These are phyloP conservation scores for Tragulus kanchil DNA, from an alignment of 2,113 vertebrate genomes.

Conservation along the genomic window DNA sequence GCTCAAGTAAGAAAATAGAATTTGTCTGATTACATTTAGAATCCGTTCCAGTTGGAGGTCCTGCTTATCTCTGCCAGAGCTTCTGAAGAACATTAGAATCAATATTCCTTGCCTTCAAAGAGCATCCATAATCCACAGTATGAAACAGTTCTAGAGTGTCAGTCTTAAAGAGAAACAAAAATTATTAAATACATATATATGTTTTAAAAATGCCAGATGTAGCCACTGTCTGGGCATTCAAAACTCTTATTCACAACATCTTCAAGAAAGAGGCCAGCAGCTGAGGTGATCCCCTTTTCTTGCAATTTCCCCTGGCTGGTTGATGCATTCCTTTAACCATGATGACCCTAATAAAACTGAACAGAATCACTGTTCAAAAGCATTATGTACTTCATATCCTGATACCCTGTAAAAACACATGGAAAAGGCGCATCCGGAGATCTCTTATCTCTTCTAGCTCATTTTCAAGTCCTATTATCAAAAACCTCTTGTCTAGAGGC, in stretches of 20 bases:
- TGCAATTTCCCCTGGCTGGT: neutral
- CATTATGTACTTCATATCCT: neutral
- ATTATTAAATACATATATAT: constrained; percentile 70
- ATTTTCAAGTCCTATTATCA: neutral
- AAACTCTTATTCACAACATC: constrained; percentile 69
- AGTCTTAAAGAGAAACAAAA: constrained; percentile 78
- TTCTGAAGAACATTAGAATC: constrained; percentile 75
- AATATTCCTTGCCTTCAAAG: constrained; percentile 79
- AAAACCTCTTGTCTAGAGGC: neutral
- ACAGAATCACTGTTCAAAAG: neutral
- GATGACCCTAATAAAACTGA: neutral
- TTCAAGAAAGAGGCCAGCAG: constrained; percentile 70
- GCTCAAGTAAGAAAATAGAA: constrained; percentile 85
- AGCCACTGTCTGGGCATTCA: constrained; percentile 68
- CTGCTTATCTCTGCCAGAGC: constrained; percentile 60
- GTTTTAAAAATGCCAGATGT: constrained; percentile 77
- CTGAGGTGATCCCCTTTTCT: neutral
- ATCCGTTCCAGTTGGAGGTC: constrained; percentile 6
- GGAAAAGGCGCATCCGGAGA: neutral
- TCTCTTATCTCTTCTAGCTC: neutral
- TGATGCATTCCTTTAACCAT: neutral
- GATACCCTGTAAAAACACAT: neutral
- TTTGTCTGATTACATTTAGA: constrained; percentile 79
- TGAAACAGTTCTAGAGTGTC: constrained; percentile 75
- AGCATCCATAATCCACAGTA: constrained; percentile 75